phyloP scores from a whole-genome alignment of 2,888 invertebrate species.

The Emmelina monodactyla region DNA sequence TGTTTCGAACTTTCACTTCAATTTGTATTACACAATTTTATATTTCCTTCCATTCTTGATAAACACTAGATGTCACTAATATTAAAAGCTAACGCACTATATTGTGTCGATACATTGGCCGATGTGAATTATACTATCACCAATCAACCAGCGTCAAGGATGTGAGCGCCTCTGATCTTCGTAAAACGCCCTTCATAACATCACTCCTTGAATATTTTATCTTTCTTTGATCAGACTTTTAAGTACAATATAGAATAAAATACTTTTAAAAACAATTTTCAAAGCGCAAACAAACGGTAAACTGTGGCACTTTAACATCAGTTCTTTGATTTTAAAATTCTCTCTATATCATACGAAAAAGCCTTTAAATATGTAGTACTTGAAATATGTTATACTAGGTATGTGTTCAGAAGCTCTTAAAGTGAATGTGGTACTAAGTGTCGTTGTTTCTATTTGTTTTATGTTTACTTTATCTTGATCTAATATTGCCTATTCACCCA shows the following conservation, averaged over 20 bases:
- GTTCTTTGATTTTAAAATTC: slow-evolving; percentile 35
- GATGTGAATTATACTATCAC: slow-evolving; percentile 26
- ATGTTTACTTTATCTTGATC: too few species aligned
- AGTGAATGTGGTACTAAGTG: slow-evolving; percentile 43
- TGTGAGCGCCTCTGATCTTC: too few species aligned
- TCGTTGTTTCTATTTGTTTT: slow-evolving; percentile 58
- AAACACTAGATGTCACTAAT: slow-evolving; percentile 65
- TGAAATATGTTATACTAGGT: slow-evolving; percentile 26
- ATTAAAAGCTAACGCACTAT: slow-evolving; percentile 55
- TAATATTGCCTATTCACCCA: too few species aligned
- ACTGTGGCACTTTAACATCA: slow-evolving; percentile 47
- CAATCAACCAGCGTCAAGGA: slow-evolving; percentile 19
- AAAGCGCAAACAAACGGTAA: slow-evolving; percentile 31
- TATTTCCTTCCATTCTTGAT: slow-evolving; percentile 32
- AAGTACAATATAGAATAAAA: slow-evolving; percentile 24
- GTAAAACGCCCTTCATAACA: too few species aligned
- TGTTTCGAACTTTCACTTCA: slow-evolving; percentile 23
- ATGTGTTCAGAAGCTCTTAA: slow-evolving; percentile 50
- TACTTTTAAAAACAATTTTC: slow-evolving; percentile 25
- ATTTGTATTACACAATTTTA: slow-evolving; percentile 30
- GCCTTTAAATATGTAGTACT: slow-evolving; percentile 15
- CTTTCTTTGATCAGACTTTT: too few species aligned
- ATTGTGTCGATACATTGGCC: slow-evolving; percentile 34
- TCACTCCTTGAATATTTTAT: too few species aligned
- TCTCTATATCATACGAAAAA: slow-evolving; percentile 26